Conservation (phyloP, 1,140 invertebrate genomes). For the Whitmania pigra region DNA sequence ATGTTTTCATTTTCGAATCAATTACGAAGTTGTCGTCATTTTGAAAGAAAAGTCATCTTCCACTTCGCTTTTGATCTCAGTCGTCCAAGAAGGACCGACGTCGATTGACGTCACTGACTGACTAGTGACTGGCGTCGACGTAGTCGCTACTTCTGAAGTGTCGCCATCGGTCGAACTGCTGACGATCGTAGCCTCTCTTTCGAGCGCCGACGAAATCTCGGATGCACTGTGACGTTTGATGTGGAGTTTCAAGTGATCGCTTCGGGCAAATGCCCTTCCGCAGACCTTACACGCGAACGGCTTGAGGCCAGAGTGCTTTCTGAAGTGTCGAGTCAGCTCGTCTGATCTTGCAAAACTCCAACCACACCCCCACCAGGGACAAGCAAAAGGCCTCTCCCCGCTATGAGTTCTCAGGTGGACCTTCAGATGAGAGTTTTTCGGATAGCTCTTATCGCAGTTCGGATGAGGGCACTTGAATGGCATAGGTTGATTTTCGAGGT, state of each 20-base stretch:
- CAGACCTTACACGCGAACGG: background rate
- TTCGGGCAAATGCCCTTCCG: background rate
- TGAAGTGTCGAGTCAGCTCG: constrained; percentile 73
- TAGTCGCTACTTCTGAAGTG: too few species aligned
- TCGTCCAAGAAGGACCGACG: too few species aligned
- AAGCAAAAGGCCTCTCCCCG: constrained; percentile 46
- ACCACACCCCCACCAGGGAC: constrained; percentile 75
- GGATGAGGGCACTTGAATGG: constrained; percentile 19
- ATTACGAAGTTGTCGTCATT: too few species aligned
- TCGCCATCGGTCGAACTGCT: too few species aligned
- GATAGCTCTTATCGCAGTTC: constrained; percentile 83
- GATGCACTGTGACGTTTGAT: background rate
- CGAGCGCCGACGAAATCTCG: too few species aligned
- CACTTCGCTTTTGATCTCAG: too few species aligned
- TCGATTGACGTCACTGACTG: too few species aligned
- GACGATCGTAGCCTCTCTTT: too few species aligned
- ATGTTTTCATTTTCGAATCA: too few species aligned
- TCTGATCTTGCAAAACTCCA: constrained; percentile 82
- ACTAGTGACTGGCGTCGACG: too few species aligned
- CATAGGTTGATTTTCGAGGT: too few species aligned
- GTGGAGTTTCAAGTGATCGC: constrained; percentile 10
- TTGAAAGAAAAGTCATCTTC: too few species aligned
- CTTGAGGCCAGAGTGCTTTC: constrained; percentile 67
- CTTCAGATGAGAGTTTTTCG: constrained; percentile 58
- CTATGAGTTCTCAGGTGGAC: constrained; percentile 51